These are phyloP conservation scores for Halichoeres trimaculatus DNA, from an alignment of 2,113 vertebrate species.

Conservation along the genomic window DNA sequence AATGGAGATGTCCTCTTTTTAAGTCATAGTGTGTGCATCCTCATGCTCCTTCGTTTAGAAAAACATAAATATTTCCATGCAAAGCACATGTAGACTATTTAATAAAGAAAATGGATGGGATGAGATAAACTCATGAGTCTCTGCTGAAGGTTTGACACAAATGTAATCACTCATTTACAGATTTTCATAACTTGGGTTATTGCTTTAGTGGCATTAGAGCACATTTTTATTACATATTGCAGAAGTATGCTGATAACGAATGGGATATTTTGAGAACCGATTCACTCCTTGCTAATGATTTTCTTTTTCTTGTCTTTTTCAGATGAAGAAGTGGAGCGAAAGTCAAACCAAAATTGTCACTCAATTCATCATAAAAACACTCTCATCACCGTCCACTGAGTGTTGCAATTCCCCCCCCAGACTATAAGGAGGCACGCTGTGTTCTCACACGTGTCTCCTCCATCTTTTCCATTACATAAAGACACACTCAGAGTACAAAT, in stretches of 20 bases:
- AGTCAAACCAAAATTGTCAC: not conserved
- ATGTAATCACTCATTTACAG: too few relatives aligned
- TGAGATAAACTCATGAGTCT: not conserved
- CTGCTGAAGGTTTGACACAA: not conserved
- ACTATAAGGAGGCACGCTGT: slow-evolving; percentile 5
- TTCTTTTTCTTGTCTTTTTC: not conserved
- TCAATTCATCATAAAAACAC: slow-evolving; percentile 3
- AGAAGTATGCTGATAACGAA: too few relatives aligned
- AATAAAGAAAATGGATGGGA: not conserved
- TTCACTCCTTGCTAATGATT: not conserved
- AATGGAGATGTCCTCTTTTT: not conserved
- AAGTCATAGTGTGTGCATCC: not conserved
- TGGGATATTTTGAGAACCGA: not conserved
- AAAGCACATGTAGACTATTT: not conserved
- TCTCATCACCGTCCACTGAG: not conserved
- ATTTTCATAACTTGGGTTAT: not conserved
- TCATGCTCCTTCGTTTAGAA: not conserved
- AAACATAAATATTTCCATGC: slow-evolving; percentile 18
- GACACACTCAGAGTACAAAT: slow-evolving; percentile 31
- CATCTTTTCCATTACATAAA: slow-evolving; percentile 1
- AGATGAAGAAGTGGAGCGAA: not conserved
- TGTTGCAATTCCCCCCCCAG: slow-evolving; percentile 8
- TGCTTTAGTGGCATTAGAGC: too few relatives aligned
- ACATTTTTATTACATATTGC: too few relatives aligned
- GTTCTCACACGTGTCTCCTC: slow-evolving; percentile 5